A percentile compares a stretch with the other conserved stretches of the same genome.
These are phyloP conservation scores for Periophthalmus modestus DNA, from an alignment of 2,113 vertebrate species.

Conservation along the genomic window DNA sequence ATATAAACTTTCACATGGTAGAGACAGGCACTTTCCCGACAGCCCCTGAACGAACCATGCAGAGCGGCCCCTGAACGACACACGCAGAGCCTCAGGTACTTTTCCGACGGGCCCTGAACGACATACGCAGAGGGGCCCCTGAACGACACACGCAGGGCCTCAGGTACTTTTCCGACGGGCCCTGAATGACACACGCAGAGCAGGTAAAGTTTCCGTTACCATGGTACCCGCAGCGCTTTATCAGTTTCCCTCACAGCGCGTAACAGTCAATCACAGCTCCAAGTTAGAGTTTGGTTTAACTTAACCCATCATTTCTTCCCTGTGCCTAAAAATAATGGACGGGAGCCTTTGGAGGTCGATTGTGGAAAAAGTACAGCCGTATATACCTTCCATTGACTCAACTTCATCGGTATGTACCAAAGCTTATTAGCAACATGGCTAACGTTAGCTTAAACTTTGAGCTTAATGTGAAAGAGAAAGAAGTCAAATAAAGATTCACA, in stretches of 20 bases:
- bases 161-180: neutral
- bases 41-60: too few relatives aligned
- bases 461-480: neutral
- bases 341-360: slow-evolving; percentile 65
- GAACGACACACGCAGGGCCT: neutral
- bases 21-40: neutral
- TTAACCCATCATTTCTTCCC: neutral
- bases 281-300: neutral
- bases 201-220: neutral
- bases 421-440: neutral
- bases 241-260: neutral
- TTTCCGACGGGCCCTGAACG: neutral
- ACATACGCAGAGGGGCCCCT: neutral
- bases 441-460: neutral
- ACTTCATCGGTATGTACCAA: slow-evolving; percentile 62
- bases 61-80: too few relatives aligned
- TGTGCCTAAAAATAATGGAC: slow-evolving; percentile 28
- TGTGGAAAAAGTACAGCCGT: slow-evolving; percentile 70
- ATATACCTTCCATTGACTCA: slow-evolving; percentile 78
- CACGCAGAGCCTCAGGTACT: neutral
- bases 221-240: neutral
- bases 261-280: neutral
- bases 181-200: neutral
- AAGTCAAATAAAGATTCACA: neutral
- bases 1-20: too few relatives aligned